These are phyloP conservation scores for Odontophorus gujanensis DNA, from an alignment of 2,113 vertebrate genomes.

Conservation along the genomic window DNA sequence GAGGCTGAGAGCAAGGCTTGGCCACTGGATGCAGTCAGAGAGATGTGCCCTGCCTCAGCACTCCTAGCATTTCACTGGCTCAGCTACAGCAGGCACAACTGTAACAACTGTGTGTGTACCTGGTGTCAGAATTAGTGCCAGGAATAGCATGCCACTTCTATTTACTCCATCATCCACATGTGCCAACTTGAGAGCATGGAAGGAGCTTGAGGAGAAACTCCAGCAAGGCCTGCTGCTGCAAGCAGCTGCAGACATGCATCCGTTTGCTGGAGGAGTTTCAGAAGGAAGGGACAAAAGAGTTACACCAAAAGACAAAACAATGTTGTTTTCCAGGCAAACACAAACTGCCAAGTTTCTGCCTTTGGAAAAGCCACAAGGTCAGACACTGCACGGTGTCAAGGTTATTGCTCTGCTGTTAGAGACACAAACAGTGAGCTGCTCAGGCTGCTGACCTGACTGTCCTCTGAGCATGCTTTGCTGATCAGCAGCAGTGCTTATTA, in stretches of 20 bases:
- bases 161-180: neutral
- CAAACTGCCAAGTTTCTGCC: neutral
- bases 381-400: neutral
- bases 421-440: neutral
- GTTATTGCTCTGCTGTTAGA: neutral
- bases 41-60: neutral
- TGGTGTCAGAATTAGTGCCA: neutral
- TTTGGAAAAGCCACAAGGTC: neutral
- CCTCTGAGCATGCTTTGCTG: neutral
- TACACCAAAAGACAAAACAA: neutral
- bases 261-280: neutral
- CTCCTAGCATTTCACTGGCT: neutral
- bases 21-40: neutral
- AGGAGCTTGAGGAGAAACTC: neutral
- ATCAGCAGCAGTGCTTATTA: neutral
- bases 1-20: neutral
- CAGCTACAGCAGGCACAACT: neutral
- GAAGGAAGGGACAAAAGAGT: neutral
- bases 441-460: neutral
- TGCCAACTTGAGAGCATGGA: neutral
- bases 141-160: neutral
- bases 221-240: neutral
- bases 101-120: neutral
- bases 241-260: neutral
- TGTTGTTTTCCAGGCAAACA: neutral